Percentiles rank a stretch among this genome's conserved stretches.
Evolutionary conservation across 2,113 vertebrate genomes (phyloP).

Genomic region (Lampris megalopsis): DNA sequence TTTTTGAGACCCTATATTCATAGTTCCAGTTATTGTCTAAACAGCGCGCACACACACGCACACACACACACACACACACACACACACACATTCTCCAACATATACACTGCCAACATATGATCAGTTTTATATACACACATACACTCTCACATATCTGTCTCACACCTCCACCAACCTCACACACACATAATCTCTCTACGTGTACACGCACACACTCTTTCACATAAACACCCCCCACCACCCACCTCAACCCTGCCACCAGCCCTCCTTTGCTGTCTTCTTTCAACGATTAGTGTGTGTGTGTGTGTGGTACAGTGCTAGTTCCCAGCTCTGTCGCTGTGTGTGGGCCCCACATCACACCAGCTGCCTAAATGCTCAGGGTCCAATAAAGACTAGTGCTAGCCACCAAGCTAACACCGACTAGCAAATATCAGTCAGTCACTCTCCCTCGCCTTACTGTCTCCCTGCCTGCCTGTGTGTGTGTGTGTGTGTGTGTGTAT

Average conservation of each 20-base stretch:
- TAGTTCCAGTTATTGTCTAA: too few relatives aligned
- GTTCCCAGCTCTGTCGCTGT: conserved; percentile 56
- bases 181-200: conserved; percentile 41
- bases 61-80: conserved; percentile 22
- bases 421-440: conserved; percentile 52
- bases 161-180: not conserved
- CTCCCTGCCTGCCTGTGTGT: not conserved
- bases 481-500: not conserved
- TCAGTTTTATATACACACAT: not conserved
- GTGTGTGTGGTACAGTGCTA: conserved; percentile 35
- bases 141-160: conserved; percentile 14
- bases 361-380: conserved; percentile 48
- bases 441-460: too few relatives aligned
- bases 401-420: conserved; percentile 46
- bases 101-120: too few relatives aligned
- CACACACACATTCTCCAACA: conserved; percentile 20
- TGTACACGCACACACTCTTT: conserved; percentile 45
- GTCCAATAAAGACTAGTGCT: conserved; percentile 63
- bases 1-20: too few relatives aligned
- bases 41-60: conserved; percentile 2
- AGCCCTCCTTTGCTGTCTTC: too few relatives aligned
- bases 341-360: conserved; percentile 78
- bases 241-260: conserved; percentile 3
- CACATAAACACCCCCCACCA: conserved; percentile 36
- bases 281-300: conserved; percentile 29